Conservation (phyloP, 1,140 invertebrate genomes). For the Ceratoteleas bidentatus region DNA sequence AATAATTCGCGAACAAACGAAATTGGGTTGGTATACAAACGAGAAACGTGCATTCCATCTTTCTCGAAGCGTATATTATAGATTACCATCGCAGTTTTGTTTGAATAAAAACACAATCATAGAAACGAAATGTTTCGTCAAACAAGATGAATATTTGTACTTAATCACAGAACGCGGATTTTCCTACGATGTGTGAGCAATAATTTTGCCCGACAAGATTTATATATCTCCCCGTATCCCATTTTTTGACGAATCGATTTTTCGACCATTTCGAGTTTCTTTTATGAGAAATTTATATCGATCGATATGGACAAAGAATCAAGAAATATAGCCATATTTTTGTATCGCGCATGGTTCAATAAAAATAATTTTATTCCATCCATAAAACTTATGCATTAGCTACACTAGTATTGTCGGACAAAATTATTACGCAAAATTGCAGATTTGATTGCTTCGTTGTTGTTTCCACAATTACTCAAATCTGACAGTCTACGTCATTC, state of each 20-base stretch:
- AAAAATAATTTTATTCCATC: conserved; percentile 23
- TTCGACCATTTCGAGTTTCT: conserved; percentile 28
- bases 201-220: conserved; percentile 47
- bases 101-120: conserved; percentile 28
- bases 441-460: conserved; percentile 17
- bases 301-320: conserved; percentile 16
- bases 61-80: conserved; percentile 16
- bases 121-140: conserved; percentile 26
- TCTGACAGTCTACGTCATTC: conserved; percentile 17
- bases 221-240: conserved; percentile 35
- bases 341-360: conserved; percentile 1
- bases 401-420: conserved; percentile 3
- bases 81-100: conserved; percentile 32
- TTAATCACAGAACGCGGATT: conserved; percentile 38
- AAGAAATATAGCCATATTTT: conserved; percentile 31
- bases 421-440: conserved; percentile 26
- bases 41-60: conserved; percentile 8
- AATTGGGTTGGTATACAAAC: conserved; percentile 23
- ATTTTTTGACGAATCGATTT: conserved; percentile 39
- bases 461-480: conserved; percentile 22
- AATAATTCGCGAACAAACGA: conserved; percentile 13
- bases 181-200: conserved; percentile 35
- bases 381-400: conserved; percentile 10
- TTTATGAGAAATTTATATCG: conserved; percentile 24
- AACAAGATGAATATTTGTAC: conserved; percentile 50